Base-by-base conservation (phyloP, 2,888 invertebrate genomes). In the Dryocosmus kuriphilus region DNA sequence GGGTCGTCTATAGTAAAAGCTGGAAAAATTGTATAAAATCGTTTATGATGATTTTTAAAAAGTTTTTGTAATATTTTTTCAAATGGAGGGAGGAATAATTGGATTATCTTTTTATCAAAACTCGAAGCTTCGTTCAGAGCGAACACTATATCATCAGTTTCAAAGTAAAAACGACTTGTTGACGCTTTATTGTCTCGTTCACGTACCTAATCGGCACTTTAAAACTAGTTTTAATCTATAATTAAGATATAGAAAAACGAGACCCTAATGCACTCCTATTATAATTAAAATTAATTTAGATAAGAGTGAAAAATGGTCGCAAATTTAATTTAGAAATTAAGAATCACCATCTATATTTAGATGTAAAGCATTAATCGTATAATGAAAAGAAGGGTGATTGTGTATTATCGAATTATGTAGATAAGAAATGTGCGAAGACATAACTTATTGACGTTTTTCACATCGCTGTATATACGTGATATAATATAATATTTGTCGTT, bases 391-490 rank as follows among this genome's bases (percentile, higher is more conserved):
- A 71, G 46, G 30, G n/a, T 71, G 71, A 71, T 51, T 19, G 30
- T 67, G 46, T 67, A 27, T 51, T 51, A 71, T n/a, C n/a, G 11
- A 65, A 46, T 22, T 67, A n/a, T 67, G 41, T 67, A 46, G 67
- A 46, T 67, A 67, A 67, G 24, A 71, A 71, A 11, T 71, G n/a
- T 71, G 71, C 27, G 46, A 71, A 71, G 46, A 71, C 71, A 51
- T 71, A 51, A 71, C 51, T 71, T 67, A 67, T 67, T 67, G 65
- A 27, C 65, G 30, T 71, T 71, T 71, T 71, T 71, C 19, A 71
- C 51, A 71, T 71, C 51, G 71, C 46, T 71, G 71, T 71, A 71
- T 71, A 51, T 71, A 71, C 71, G 71, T 71, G 46, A 71, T 46
- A 71, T 71, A 71, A 46, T 51, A 30, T 30, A 71, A 71, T 71